A percentile compares a stretch with the other conserved stretches of the same genome.
phyloP scores from a whole-genome alignment of 2,113 vertebrate species.

The Trichechus manatus region DNA sequence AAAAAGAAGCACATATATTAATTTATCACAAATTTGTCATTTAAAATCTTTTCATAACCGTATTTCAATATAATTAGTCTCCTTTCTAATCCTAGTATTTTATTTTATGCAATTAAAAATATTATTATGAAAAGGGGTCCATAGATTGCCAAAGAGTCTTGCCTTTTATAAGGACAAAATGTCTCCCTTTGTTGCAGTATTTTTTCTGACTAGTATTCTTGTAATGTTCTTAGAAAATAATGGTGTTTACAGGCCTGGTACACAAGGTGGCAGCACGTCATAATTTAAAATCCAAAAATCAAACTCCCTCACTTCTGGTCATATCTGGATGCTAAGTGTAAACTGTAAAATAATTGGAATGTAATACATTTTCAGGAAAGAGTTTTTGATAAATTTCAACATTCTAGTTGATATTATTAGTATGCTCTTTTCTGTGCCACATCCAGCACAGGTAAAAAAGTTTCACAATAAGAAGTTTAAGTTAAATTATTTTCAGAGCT shows the following conservation, averaged over 20 bases:
- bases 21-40: background rate
- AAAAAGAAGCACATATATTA: background rate
- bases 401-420: background rate
- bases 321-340: background rate
- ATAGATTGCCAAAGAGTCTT: background rate
- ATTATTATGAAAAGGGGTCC: constrained; percentile 5
- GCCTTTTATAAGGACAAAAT: constrained; percentile 27
- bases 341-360: background rate
- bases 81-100: background rate
- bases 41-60: background rate
- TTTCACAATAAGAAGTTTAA: constrained; percentile 33
- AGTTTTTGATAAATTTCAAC: background rate
- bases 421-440: background rate
- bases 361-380: background rate
- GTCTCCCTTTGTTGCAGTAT: background rate
- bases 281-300: constrained; percentile 15
- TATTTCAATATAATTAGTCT: background rate
- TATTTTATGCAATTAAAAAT: background rate
- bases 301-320: background rate
- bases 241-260: background rate
- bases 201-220: background rate
- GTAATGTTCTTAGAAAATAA: background rate
- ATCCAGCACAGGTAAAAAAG: background rate
- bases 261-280: constrained; percentile 79
- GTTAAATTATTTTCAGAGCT: constrained; percentile 26